Evolutionary conservation across 2,113 vertebrate genomes (phyloP), one percentile per base, ranked within the genome.

Genomic region (Fregata magnificens): DNA sequence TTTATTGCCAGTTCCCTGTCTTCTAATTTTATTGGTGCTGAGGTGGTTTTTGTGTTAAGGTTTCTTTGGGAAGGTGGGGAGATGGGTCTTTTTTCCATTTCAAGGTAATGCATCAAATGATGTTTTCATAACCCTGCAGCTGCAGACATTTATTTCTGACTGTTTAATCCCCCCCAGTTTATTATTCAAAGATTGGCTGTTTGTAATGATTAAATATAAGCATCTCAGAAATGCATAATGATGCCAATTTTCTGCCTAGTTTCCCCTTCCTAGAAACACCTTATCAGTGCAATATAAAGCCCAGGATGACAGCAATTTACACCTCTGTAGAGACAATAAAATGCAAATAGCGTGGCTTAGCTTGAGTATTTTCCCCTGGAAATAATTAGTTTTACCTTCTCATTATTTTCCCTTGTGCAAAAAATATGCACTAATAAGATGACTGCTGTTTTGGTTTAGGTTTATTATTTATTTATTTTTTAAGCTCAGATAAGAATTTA

Each of bases 191-290:
- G 66, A 72, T 86, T 7, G 34, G 1, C 40, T 95, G 36, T 2
- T 91, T 79, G 47, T 76, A 82, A 82, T 87, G 40, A 82, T 89
- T 85, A 82, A 88, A 84, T 81, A 47, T 55, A 58, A 79, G 10
- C 56, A 92, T 47, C 52, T 85, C 47, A 82, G 63, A 88, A 94
- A 87, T 50, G 15, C 21, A 49, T 74, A 92, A 92, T 82, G 47
- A 86, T 82, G n/a, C 69, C 52, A 91, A 82, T 95, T 96, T 97
- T 88, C 80, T 82, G 59, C 65, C 74, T 90, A 55, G 58, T 86
- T 90, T 83, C 16, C 31, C 38, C 84, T 86, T 83, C 49, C 61
- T 34, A 55, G 65, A 79, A 76, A 16, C 40, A 85, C 56, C 73
- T 89, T 92, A 86, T 78, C 52, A 58, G 25, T 79, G 77, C 58